These are phyloP conservation scores for Orussus abietinus DNA, from an alignment of 1,140 invertebrate genomes.

Conservation along the genomic window DNA sequence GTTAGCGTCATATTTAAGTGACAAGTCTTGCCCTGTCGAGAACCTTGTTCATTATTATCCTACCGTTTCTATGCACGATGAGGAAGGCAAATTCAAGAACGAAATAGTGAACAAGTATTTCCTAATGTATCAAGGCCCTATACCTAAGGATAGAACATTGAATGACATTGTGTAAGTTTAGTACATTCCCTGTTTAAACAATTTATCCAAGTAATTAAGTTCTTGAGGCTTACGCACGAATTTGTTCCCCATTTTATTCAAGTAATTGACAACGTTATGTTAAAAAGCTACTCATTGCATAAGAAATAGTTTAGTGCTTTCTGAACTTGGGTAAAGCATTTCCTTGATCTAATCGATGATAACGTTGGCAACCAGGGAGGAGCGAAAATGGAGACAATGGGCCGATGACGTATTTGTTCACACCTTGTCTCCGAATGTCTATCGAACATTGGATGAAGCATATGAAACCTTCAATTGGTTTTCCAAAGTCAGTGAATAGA, in stretches of 20 bases:
- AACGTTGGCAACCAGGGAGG: no score
- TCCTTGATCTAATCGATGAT: no score
- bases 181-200: no score
- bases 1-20: conserved; percentile 72
- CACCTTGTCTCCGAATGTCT: conserved; percentile 94
- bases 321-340: no score
- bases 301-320: no score
- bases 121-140: conserved; percentile 75
- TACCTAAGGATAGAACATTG: conserved; percentile 55
- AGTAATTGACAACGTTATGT: no score
- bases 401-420: conserved; percentile 88
- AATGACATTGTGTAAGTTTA: conserved; percentile 63
- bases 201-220: conserved; percentile 13
- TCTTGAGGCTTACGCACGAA: no score
- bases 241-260: no score
- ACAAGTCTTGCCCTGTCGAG: conserved; percentile 60
- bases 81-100: conserved; percentile 63
- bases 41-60: conserved; percentile 85
- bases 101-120: conserved; percentile 95
- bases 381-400: conserved; percentile 94
- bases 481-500: conserved; percentile 58
- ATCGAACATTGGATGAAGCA: conserved; percentile 80
- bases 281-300: no score
- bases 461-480: conserved; percentile 90
- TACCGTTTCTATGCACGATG: conserved; percentile 63